These are phyloP conservation scores for Ochotona princeps DNA, from an alignment of 2,113 vertebrate species.

Conservation along the genomic window DNA sequence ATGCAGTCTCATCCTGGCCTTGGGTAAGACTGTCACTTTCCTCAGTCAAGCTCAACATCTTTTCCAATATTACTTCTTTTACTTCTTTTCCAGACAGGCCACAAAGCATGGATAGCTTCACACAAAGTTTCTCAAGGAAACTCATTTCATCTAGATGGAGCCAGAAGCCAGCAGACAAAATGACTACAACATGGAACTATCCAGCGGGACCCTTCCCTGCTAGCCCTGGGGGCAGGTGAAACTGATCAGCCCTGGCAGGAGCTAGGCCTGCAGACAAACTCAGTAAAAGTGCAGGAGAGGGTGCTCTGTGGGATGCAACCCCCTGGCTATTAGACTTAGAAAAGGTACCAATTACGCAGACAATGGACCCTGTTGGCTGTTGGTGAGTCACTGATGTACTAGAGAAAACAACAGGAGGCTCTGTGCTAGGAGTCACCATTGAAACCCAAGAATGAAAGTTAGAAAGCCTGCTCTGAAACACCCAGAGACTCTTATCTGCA, in stretches of 20 bases:
- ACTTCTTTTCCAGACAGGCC: background rate
- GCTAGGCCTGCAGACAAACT: background rate
- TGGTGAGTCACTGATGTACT: background rate
- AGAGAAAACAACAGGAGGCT: slow-evolving; percentile 10
- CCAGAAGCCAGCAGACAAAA: background rate
- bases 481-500: background rate
- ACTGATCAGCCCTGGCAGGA: background rate
- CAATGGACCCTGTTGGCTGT: background rate
- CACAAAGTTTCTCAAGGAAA: background rate
- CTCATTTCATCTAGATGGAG: background rate
- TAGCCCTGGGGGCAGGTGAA: background rate
- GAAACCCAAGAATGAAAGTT: background rate
- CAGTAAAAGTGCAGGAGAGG: background rate
- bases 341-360: slow-evolving; percentile 10
- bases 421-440: background rate
- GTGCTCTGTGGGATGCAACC: background rate
- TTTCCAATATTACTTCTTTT: background rate
- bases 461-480: background rate
- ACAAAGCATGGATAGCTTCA: background rate
- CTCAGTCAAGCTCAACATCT: background rate
- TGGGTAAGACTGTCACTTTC: too few relatives aligned
- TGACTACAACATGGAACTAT: fast-evolving
- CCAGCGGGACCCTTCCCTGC: background rate
- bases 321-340: background rate
- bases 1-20: too few relatives aligned